These are phyloP conservation scores for Astreopora myriophthalma DNA, from an alignment of 64 coral and sea anemone genomes.

Conservation along the genomic window DNA sequence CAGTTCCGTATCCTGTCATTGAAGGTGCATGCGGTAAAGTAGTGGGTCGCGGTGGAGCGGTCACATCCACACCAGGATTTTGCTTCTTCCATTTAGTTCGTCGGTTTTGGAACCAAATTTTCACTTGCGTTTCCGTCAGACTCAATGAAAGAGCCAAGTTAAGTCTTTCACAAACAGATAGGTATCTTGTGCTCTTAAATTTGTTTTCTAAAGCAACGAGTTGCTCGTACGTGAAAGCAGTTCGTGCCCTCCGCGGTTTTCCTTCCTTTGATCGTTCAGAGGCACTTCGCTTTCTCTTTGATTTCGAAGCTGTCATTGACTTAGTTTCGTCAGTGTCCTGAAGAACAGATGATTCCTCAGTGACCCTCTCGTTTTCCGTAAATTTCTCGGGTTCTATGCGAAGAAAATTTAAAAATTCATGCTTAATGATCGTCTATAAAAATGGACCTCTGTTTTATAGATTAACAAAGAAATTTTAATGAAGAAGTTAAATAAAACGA, in stretches of 20 bases:
- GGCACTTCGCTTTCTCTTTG: constrained; percentile 89
- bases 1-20: constrained; percentile 72
- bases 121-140: constrained; percentile 97
- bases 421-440: background rate
- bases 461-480: constrained; percentile 21
- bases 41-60: constrained; percentile 85
- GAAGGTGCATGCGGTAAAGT: constrained; percentile 69
- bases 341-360: constrained; percentile 33
- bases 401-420: constrained; percentile 5
- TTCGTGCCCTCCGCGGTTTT: constrained; percentile 92
- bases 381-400: constrained; percentile 15
- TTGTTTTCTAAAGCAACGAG: constrained; percentile 99
- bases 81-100: constrained; percentile 99
- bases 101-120: constrained; percentile 99
- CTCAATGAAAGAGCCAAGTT: constrained; percentile 96
- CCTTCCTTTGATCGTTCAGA: constrained; percentile 91
- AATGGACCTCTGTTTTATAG: background rate
- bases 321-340: constrained; percentile 31
- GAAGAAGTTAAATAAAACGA: constrained; percentile 13
- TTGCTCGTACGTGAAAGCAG: constrained; percentile 99
- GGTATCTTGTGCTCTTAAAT: constrained; percentile 97
- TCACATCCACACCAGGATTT: constrained; percentile 96
- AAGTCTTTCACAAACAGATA: constrained; percentile 98
- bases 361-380: constrained; percentile 42
- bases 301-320: constrained; percentile 31